Evolutionary conservation across 92 coral and sea anemone species (phyloP).

Genomic region (Siderastrea radians): DNA sequence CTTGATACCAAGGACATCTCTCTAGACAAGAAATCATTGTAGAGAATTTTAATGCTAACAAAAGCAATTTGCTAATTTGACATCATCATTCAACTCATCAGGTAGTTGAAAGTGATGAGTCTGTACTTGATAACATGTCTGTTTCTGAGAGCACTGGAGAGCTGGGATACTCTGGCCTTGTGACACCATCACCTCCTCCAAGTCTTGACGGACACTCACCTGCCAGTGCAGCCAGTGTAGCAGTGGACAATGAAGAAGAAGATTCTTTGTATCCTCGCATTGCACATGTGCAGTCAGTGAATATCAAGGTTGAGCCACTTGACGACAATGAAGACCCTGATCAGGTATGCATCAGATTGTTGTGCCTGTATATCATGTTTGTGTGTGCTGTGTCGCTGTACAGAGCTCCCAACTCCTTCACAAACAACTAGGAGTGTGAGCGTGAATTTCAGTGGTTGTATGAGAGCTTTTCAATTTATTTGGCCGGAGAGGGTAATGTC

Average conservation of each 20-base stretch:
- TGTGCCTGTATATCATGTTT: no score
- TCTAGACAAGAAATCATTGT: no score
- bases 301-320: conserved; percentile 83
- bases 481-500: no score
- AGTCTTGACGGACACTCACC: conserved; percentile 70
- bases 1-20: no score
- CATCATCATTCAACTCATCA: neutral
- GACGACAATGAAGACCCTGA: conserved; percentile 87
- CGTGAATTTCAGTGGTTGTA: no score
- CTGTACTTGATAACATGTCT: conserved; percentile 52
- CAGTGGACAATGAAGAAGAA: conserved; percentile 61
- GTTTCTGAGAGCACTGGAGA: conserved; percentile 38
- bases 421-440: no score
- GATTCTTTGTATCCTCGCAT: conserved; percentile 81
- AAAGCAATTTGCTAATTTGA: neutral
- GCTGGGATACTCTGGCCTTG: conserved; percentile 62
- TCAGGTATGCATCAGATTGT: conserved; percentile 46
- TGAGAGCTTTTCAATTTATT: no score
- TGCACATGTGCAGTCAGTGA: conserved; percentile 90
- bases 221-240: conserved; percentile 26
- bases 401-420: no score
- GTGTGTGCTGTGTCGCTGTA: no score
- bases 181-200: conserved; percentile 83
- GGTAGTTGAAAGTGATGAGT: conserved; percentile 80
- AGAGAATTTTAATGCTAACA: neutral